Evolutionary conservation across 64 coral and sea anemone species (phyloP).

Genomic region (Astreopora myriophthalma): DNA sequence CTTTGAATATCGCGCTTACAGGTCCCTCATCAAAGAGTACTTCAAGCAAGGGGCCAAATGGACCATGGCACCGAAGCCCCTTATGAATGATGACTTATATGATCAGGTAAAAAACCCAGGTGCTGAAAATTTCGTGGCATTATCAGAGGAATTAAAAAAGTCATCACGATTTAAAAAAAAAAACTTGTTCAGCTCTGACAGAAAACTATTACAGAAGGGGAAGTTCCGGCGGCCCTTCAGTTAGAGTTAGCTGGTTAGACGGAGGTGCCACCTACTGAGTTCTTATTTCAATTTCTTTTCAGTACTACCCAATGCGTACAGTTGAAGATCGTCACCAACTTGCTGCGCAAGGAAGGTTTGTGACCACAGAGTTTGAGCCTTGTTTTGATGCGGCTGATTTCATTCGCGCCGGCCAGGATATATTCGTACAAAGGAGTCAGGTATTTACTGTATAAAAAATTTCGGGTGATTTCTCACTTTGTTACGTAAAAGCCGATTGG

Average conservation of each 20-base stretch:
- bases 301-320: conserved; percentile 76
- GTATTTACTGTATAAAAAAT: neutral
- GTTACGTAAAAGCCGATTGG: no score
- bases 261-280: neutral
- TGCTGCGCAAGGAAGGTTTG: conserved; percentile 81
- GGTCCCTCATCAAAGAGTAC: conserved; percentile 93
- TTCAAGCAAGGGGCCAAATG: conserved; percentile 91
- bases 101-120: conserved; percentile 67
- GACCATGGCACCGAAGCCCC: conserved; percentile 94
- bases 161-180: neutral
- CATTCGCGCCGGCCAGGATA: conserved; percentile 87
- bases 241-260: neutral
- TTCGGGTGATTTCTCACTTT: neutral
- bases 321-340: conserved; percentile 81
- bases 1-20: conserved; percentile 97
- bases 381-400: conserved; percentile 99
- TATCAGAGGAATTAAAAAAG: neutral
- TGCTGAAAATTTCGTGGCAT: neutral
- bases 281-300: neutral
- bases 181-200: neutral
- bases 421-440: conserved; percentile 93
- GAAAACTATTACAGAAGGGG: neutral
- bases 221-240: no score
- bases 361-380: conserved; percentile 91
- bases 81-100: conserved; percentile 86